Base-by-base conservation (phyloP, 1,140 invertebrate species). In the Ctenoplectra terminalis region DNA sequence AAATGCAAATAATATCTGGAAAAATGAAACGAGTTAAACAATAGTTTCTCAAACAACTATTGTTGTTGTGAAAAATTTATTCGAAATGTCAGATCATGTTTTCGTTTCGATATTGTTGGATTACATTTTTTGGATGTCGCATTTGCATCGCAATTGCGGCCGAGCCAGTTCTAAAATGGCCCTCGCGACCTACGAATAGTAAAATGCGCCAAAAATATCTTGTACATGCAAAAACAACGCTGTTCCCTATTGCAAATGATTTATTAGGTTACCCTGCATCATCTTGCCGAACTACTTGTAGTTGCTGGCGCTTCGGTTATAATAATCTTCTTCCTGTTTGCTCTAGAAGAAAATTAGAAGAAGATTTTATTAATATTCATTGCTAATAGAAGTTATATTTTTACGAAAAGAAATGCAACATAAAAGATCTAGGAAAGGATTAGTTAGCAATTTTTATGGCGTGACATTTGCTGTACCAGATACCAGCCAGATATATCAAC, bases 151-250 rank as follows among this genome's bases (percentile, higher is more conserved):
- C n/a, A 74, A 54, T 81, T 81, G 78, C 40, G 77, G 31, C 34
- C 26, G 64, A 58, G 80, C 82, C 85, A 87, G 34, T n/a, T 84
- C 79, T 77, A 88, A 87, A 83, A 79, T 56, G 37, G 60, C 50
- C 29, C 13, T 46, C 54, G 37, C 61, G 52, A 82, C n/a, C 87
- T 81, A 82, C 81, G 66, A 89, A 89, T 89, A 89, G 81, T 66
- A 80, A 80, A 61, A 54, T 46, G n/a, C 23, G 58, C 58, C 50
- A 54, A 82, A 82, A 88, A 89, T 89, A 89, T 54, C 79, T 20
- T 15, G 1, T 46, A 15, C 11, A 8, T 7, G 23, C 40, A 13
- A 66, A 67, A 69, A 75, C 72, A 52, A 34, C 15, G 5, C 34
- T 31, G n/a, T 20, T 52, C 17, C 29, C n/a, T 26, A 48, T 13